Evolutionary conservation across 2,113 vertebrate species (phyloP), one percentile per base, ranked within the genome.

Genomic region (Triplophysa tibetana): DNA sequence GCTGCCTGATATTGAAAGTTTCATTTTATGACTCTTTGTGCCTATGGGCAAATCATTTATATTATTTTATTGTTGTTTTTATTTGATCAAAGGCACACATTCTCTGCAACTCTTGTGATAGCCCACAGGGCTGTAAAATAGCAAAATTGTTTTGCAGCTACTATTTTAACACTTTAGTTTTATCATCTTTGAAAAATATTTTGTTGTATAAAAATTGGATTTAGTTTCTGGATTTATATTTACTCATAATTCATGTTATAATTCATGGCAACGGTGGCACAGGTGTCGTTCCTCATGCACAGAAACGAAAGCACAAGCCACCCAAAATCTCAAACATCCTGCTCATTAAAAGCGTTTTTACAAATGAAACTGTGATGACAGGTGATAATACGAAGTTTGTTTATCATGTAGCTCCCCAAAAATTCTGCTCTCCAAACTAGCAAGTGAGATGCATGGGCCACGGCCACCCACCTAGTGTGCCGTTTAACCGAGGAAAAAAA

Each of bases 1-100:
- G 69, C 74, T 78, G 65, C 78, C 75, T 73, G 75, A 81, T 83
- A 78, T 83, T 85, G 75, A 80, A 76, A 64, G 63, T 74, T 83
- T 83, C 64, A 68, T 64, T 75, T 70, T 72, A 82, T 74, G 81
- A 78, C 75, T 69, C 61, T n/a, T n/a, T 54, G 21, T 78, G 79
- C 80, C 80, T 67, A 16, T 70, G 67, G 77, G 62, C 77, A 77
- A 77, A 62, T 54, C 78, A 75, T 70, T 80, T 64, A 26, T 85
- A 68, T 79, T 23, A 74, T 60, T 61, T 74, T 74, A 61, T 61
- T 61, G 41, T 62, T 74, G 24, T 45, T 61, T 60, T 62, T 23
- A 74, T 74, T 74, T 61, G 61, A 43, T 38, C 61, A 61, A 68
- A 74, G 9, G 75, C 68, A 43, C 29, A 80, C 79, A 61, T 74